Conservation (phyloP, 2,888 invertebrate genomes). For the Perdita meconis region DNA sequence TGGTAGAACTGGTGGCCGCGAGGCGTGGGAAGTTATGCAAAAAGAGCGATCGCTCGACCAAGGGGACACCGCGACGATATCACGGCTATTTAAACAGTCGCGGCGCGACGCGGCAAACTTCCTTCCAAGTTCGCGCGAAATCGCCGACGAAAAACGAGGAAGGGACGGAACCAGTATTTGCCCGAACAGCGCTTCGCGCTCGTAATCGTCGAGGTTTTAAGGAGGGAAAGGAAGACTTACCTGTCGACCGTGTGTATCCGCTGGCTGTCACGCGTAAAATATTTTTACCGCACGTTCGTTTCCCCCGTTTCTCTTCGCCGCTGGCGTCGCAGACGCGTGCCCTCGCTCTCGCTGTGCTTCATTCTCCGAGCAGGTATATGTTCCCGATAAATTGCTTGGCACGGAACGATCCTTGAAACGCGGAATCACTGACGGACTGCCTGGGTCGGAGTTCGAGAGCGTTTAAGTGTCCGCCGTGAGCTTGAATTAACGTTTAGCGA, state of each 20-base stretch:
- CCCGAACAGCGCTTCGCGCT: conserved; percentile 29
- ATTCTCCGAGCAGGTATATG: no score
- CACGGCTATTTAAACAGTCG: conserved; percentile 31
- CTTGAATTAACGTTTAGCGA: no score
- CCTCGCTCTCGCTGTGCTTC: conserved; percentile 1
- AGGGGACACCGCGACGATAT: conserved; percentile 57
- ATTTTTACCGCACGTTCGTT: conserved; percentile 67
- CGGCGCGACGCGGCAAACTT: background rate
- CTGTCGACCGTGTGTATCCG: conserved; percentile 28
- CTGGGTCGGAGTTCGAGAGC: conserved; percentile 61
- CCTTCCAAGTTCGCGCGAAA: conserved; percentile 11
- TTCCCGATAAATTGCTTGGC: conserved; percentile 61
- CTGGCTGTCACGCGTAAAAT: conserved; percentile 67
- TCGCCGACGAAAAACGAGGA: conserved; percentile 21
- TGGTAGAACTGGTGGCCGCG: conserved; percentile 52
- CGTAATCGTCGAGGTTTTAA: conserved; percentile 70
- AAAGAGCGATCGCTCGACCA: conserved; percentile 57
- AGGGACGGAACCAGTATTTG: conserved; percentile 32
- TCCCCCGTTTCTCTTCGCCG: conserved; percentile 12
- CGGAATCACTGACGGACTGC: conserved; percentile 59
- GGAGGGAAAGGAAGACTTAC: conserved; percentile 50
- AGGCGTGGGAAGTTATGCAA: conserved; percentile 76
- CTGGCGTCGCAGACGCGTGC: background rate
- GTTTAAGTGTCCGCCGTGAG: conserved; percentile 34
- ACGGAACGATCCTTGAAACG: conserved; percentile 59